These are phyloP conservation scores for Sialis lutaria DNA, from an alignment of 2,888 invertebrate genomes.

Conservation along the genomic window DNA sequence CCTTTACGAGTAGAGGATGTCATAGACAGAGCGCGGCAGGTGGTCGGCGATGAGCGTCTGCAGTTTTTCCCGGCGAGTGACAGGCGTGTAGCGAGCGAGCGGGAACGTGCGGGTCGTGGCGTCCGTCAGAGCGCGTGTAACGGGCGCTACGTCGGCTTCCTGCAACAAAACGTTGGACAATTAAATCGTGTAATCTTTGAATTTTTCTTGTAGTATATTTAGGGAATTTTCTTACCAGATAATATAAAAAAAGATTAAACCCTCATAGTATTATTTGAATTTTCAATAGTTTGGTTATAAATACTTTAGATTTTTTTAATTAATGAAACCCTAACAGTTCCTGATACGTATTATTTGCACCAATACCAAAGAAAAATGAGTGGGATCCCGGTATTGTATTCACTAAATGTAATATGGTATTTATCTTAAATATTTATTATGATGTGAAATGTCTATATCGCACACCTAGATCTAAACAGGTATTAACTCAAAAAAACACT, in stretches of 20 bases:
- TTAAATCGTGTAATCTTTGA: background rate
- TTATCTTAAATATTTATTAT: no score
- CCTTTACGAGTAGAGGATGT: constrained; percentile 43
- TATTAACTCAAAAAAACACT: no score
- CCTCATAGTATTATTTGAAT: no score
- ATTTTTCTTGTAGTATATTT: background rate
- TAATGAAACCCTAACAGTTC: no score
- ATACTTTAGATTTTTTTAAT: no score
- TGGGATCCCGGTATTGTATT: no score
- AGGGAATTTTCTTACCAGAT: background rate
- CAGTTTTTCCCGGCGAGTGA: constrained; percentile 58
- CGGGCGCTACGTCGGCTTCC: constrained; percentile 61
- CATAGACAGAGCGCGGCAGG: constrained; percentile 63
- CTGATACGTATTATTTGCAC: no score
- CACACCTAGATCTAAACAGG: no score
- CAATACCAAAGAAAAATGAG: no score
- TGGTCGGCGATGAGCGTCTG: constrained; percentile 68
- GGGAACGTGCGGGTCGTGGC: constrained; percentile 69
- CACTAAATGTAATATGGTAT: no score
- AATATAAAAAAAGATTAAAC: background rate
- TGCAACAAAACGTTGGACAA: constrained; percentile 20
- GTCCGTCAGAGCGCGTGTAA: constrained; percentile 58
- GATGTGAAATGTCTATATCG: no score
- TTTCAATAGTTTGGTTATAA: no score
- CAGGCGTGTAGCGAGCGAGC: constrained; percentile 66